Percentiles rank a stretch among this genome's conserved stretches.
Conservation (phyloP, 1,140 invertebrate genomes). For the Lasioglossum albipes region DNA sequence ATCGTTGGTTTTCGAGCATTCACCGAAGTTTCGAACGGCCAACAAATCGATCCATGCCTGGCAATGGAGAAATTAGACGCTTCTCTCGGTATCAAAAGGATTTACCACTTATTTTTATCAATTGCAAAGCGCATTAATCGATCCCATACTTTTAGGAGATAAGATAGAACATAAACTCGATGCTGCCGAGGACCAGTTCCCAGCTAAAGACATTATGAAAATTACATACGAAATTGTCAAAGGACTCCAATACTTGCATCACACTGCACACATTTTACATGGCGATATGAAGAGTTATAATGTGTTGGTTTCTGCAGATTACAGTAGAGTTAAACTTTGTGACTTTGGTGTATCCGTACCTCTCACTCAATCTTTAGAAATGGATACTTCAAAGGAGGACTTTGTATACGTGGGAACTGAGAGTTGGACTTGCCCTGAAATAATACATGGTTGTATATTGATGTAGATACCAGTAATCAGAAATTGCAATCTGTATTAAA, state of each 20-base stretch:
- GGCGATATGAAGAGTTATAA: slow-evolving; percentile 93
- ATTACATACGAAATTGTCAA: slow-evolving; percentile 84
- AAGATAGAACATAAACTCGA: slow-evolving; percentile 87
- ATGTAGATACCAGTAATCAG: not conserved
- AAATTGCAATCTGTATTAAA: not conserved
- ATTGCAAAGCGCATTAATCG: not conserved
- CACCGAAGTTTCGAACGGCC: slow-evolving; percentile 82
- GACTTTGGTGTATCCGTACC: slow-evolving; percentile 91
- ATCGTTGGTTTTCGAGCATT: slow-evolving; percentile 90
- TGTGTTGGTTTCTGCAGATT: slow-evolving; percentile 87
- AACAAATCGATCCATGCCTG: slow-evolving; percentile 84
- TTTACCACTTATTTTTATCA: not conserved
- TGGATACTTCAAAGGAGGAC: slow-evolving; percentile 82
- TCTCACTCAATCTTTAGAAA: slow-evolving; percentile 83
- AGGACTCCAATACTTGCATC: slow-evolving; percentile 90
- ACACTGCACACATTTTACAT: slow-evolving; percentile 86
- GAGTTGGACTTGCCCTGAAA: slow-evolving; percentile 89
- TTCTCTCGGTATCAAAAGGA: slow-evolving; percentile 79
- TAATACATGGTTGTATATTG: slow-evolving; percentile 77
- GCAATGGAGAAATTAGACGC: slow-evolving; percentile 86
- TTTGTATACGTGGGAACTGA: slow-evolving; percentile 84
- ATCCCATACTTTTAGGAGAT: slow-evolving; percentile 77
- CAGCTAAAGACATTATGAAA: slow-evolving; percentile 83
- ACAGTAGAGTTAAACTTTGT: slow-evolving; percentile 88
- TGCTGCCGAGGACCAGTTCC: slow-evolving; percentile 81